Percentiles rank a stretch among this genome's conserved stretches.
Conservation (phyloP, 2,797 vertebrate species). For the Pelodytes ibericus region DNA sequence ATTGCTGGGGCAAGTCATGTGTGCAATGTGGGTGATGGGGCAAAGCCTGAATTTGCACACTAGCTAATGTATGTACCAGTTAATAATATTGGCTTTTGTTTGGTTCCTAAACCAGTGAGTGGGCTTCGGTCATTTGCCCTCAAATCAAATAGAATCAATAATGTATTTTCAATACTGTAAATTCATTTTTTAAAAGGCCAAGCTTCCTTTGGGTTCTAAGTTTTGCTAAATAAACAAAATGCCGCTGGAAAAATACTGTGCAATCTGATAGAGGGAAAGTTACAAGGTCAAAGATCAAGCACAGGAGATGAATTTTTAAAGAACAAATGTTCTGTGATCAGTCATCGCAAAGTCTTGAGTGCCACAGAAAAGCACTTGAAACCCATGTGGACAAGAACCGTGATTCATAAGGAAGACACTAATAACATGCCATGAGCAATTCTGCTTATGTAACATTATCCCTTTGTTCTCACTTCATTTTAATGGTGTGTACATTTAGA, state of each 20-base stretch:
- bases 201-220: too few relatives aligned
- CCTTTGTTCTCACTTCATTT: constrained; percentile 28
- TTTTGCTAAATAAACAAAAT: too few relatives aligned
- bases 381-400: constrained; percentile 1
- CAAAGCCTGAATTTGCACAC: too few relatives aligned
- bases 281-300: background rate
- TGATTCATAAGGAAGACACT: constrained; percentile 30
- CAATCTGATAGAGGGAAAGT: background rate
- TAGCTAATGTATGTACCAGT: too few relatives aligned
- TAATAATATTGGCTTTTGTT: too few relatives aligned
- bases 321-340: background rate
- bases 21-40: too few relatives aligned
- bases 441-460: constrained; percentile 46
- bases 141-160: too few relatives aligned
- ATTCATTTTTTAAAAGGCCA: too few relatives aligned
- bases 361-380: constrained; percentile 6
- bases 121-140: too few relatives aligned
- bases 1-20: too few relatives aligned
- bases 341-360: background rate
- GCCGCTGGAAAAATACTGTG: background rate
- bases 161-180: too few relatives aligned
- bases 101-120: too few relatives aligned
- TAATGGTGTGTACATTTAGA: constrained; percentile 9
- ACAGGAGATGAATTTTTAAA: background rate
- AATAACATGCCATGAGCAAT: constrained; percentile 21